Conservation (phyloP, 2,797 vertebrate genomes). For the Taeniopygia guttata region DNA sequence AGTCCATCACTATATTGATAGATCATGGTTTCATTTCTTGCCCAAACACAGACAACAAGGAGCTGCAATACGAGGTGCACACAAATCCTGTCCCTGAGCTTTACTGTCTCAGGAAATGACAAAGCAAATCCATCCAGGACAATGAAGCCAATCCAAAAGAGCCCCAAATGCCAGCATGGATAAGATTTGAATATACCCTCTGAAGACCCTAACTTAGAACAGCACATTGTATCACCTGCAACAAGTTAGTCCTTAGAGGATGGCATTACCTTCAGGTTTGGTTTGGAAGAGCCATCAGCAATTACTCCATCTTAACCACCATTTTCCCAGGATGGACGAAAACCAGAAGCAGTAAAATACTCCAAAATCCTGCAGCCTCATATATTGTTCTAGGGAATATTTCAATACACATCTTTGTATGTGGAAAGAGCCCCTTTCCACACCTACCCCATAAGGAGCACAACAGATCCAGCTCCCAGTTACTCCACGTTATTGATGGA, state of each 20-base stretch:
- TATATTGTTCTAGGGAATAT: not conserved
- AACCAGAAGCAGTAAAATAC: not conserved
- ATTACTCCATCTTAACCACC: not conserved
- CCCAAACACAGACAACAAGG: not conserved
- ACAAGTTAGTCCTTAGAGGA: not conserved
- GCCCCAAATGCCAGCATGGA: not conserved
- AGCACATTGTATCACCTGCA: accelerated
- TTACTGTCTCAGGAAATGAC: not conserved
- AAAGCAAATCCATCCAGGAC: not conserved
- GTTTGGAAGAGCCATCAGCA: not conserved
- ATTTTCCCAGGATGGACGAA: not conserved
- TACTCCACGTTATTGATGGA: not conserved
- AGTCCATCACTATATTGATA: not conserved
- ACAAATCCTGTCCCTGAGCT: not conserved
- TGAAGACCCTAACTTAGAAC: not conserved
- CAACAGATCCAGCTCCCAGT: not conserved
- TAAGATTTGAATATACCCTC: not conserved
- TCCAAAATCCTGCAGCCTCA: not conserved
- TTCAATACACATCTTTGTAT: not conserved
- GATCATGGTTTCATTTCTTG: not conserved
- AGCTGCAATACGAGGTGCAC: not conserved
- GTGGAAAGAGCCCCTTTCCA: not conserved
- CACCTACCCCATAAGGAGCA: not conserved
- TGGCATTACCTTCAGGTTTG: accelerated
- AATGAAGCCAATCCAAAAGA: not conserved